Conservation (phyloP, 2,113 vertebrate genomes). For the Ascaphus truei region DNA sequence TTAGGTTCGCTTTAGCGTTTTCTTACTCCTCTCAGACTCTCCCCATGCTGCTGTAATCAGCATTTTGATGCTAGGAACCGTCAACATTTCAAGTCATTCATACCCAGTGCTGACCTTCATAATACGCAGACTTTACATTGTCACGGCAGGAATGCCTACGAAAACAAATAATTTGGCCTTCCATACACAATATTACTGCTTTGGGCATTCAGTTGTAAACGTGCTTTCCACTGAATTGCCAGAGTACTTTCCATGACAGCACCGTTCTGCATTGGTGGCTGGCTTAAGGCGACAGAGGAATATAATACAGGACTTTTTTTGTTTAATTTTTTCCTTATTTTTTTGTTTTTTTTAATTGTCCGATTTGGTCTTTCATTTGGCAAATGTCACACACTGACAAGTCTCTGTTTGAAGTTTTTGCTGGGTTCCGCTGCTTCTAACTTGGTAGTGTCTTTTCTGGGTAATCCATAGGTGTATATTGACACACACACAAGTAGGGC, state of each 20-base stretch:
- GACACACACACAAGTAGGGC: conserved; percentile 87
- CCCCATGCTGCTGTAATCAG: too few species aligned
- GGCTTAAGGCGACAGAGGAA: conserved; percentile 58
- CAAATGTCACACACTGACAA: conserved; percentile 63
- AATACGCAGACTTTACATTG: not conserved
- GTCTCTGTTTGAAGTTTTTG: conserved; percentile 63
- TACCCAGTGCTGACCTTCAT: not conserved
- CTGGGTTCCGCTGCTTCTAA: conserved; percentile 50
- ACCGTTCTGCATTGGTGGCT: not conserved
- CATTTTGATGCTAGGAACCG: too few species aligned
- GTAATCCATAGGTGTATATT: conserved; percentile 93
- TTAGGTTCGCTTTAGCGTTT: too few species aligned
- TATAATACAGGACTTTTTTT: not conserved
- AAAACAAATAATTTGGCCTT: not conserved
- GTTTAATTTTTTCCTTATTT: conserved; percentile 17
- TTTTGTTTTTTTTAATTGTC: not conserved
- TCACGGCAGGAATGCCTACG: not conserved
- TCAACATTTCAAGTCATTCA: too few species aligned
- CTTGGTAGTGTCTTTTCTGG: conserved; percentile 83
- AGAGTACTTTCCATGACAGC: not conserved
- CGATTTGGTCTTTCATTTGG: not conserved
- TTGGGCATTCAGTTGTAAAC: conserved; percentile 6
- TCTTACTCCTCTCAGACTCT: too few species aligned
- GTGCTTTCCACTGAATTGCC: conserved; percentile 38
- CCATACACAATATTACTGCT: not conserved